A percentile compares a stretch with the other conserved stretches of the same genome.
These are phyloP conservation scores for Tautogolabrus adspersus DNA, from an alignment of 2,113 vertebrate species.

Conservation along the genomic window DNA sequence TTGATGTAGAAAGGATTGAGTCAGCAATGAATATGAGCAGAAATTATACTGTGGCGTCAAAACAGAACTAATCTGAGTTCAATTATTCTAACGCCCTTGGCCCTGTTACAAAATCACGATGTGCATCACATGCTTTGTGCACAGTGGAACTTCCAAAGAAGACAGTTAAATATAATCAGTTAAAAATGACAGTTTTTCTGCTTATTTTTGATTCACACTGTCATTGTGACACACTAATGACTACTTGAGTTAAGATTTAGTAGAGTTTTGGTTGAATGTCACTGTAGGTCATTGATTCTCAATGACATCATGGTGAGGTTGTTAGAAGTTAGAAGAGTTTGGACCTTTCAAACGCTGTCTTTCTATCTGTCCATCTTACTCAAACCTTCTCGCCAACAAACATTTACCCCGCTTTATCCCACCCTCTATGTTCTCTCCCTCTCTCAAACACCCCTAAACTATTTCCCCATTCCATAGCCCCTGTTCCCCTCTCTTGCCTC, in stretches of 20 bases:
- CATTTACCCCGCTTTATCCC: constrained; percentile 40
- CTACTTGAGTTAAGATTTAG: background rate
- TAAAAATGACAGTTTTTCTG: background rate
- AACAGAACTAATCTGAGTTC: constrained; percentile 56
- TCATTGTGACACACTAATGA: background rate
- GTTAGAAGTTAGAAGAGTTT: constrained; percentile 23
- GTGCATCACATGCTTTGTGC: constrained; percentile 30
- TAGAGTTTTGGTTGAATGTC: constrained; percentile 12
- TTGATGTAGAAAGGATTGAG: constrained; percentile 61
- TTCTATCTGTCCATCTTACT: constrained; percentile 44
- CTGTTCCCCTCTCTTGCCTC: constrained; percentile 45
- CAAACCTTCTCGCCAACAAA: constrained; percentile 52
- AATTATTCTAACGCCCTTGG: constrained; percentile 52
- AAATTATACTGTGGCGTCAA: constrained; percentile 59
- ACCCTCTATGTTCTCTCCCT: constrained; percentile 11
- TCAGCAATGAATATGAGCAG: constrained; percentile 57
- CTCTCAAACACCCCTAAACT: constrained; percentile 48
- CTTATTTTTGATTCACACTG: constrained; percentile 16
- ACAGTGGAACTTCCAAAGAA: background rate
- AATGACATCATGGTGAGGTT: background rate
- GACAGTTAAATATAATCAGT: background rate
- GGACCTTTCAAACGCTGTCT: constrained; percentile 19
- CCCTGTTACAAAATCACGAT: constrained; percentile 45
- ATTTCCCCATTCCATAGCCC: constrained; percentile 56
- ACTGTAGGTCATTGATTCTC: constrained; percentile 1